Conservation (phyloP, 2,113 vertebrate genomes). For the Cheilinus undulatus region DNA sequence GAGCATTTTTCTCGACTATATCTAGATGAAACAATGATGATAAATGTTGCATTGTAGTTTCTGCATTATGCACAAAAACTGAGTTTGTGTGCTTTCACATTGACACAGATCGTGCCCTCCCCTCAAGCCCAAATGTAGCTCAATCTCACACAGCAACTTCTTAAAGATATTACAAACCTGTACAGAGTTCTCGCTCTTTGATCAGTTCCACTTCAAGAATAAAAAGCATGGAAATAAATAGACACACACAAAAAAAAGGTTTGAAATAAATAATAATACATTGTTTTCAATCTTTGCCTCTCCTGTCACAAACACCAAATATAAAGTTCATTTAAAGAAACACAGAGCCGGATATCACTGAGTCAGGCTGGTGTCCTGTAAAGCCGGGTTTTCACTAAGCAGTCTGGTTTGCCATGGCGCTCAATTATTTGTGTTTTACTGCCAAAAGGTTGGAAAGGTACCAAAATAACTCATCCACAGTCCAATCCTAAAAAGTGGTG, state of each 20-base stretch:
- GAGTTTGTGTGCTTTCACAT: conserved; percentile 27
- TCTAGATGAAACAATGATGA: conserved; percentile 46
- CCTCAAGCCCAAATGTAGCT: conserved; percentile 23
- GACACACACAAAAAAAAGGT: conserved; percentile 51
- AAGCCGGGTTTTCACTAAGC: no score
- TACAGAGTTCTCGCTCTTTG: conserved; percentile 52
- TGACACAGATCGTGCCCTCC: conserved; percentile 25
- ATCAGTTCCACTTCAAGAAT: conserved; percentile 45
- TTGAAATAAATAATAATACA: conserved; percentile 79
- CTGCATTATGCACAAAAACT: conserved; percentile 56
- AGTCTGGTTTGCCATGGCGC: no score
- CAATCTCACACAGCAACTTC: conserved; percentile 37
- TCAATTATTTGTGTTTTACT: no score
- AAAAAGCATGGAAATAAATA: conserved; percentile 76
- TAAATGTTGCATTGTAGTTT: conserved; percentile 54
- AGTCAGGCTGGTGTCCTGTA: conserved; percentile 59
- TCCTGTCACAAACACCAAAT: conserved; percentile 34
- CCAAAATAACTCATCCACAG: no score
- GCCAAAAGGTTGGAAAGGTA: no score
- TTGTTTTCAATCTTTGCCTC: conserved; percentile 50
- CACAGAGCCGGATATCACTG: conserved; percentile 57
- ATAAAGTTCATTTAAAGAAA: conserved; percentile 45
- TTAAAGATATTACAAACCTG: conserved; percentile 45
- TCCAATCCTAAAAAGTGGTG: no score
- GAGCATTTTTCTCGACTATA: conserved; percentile 28